Evolutionary conservation across 37 sponge, comb jelly and placozoan species (phyloP), one percentile per base, ranked within the genome.

Genomic region (Bolinopsis microptera): DNA sequence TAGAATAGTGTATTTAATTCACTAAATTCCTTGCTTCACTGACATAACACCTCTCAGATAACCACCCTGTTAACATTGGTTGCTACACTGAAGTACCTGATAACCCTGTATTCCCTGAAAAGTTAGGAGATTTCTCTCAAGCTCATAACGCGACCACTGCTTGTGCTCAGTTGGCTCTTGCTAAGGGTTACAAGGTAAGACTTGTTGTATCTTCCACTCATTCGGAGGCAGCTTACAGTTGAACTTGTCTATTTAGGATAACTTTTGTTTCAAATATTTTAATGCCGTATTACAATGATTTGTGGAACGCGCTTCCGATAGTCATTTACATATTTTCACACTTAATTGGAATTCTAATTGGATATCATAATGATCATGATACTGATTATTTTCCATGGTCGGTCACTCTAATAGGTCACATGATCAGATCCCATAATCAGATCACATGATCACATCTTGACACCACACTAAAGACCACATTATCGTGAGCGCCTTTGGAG

Each of bases 1-100:
- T n/a, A n/a, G n/a, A n/a, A n/a, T n/a, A n/a, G n/a, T n/a, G n/a
- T n/a, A n/a, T n/a, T n/a, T n/a, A n/a, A n/a, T n/a, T n/a, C n/a
- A n/a, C n/a, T n/a, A n/a, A n/a, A n/a, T n/a, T n/a, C n/a, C n/a
- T n/a, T n/a, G n/a, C n/a, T n/a, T n/a, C n/a, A n/a, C n/a, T n/a
- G n/a, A n/a, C n/a, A n/a, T n/a, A n/a, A n/a, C n/a, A 48, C 13
- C 13, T 35, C 38, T 82, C 90, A 86, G 90, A 86, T 39, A 41
- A 39, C 28, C 90, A 86, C 61, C 36, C 90, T 86, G 90, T 86
- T n/a, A 86, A 86, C 90, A 86, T 86, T 30, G 90, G 90, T 41
- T 86, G 90, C 61, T 86, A 40, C 90, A 86, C 90, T 22, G 90
- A 86, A 39, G 90, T 86, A 21, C 61, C 61, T 18, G 32, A 28